These are phyloP conservation scores for Karalla daura DNA, from an alignment of 2,797 vertebrate species.

Conservation along the genomic window DNA sequence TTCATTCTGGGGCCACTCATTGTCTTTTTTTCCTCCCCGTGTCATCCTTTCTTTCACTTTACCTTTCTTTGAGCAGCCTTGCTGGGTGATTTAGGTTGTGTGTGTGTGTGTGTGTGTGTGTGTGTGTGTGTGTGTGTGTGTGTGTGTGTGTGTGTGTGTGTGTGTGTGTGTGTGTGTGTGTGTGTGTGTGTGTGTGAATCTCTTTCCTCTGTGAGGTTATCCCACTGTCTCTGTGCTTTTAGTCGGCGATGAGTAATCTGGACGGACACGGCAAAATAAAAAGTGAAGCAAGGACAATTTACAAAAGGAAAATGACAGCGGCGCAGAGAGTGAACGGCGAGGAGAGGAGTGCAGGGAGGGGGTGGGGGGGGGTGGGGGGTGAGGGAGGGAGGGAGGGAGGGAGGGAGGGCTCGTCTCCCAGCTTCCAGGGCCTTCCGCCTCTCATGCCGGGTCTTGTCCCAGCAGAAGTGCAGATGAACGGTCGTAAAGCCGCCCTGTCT, in stretches of 20 bases:
- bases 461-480: constrained; percentile 52
- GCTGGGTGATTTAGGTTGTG: constrained; percentile 36
- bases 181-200: background rate
- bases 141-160: constrained; percentile 2
- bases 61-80: constrained; percentile 33
- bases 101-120: background rate
- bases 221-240: constrained; percentile 17
- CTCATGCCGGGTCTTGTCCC: constrained; percentile 60
- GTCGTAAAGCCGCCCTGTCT: constrained; percentile 63
- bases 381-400: constrained; percentile 6
- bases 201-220: too few species aligned
- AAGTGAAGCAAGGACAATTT: constrained; percentile 22
- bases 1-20: constrained; percentile 44
- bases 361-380: constrained; percentile 32
- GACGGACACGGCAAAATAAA: constrained; percentile 17
- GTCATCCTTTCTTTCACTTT: constrained; percentile 46
- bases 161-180: background rate
- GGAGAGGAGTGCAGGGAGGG: background rate
- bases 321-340: constrained; percentile 8
- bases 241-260: constrained; percentile 1
- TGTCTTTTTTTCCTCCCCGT: constrained; percentile 20
- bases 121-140: background rate
- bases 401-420: constrained; percentile 46
- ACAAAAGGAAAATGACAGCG: constrained; percentile 17
- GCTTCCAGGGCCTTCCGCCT: constrained; percentile 33